Percentiles rank a stretch among this genome's conserved stretches.
Evolutionary conservation across 2,113 vertebrate genomes (phyloP).

Genomic region (Salvator merianae): DNA sequence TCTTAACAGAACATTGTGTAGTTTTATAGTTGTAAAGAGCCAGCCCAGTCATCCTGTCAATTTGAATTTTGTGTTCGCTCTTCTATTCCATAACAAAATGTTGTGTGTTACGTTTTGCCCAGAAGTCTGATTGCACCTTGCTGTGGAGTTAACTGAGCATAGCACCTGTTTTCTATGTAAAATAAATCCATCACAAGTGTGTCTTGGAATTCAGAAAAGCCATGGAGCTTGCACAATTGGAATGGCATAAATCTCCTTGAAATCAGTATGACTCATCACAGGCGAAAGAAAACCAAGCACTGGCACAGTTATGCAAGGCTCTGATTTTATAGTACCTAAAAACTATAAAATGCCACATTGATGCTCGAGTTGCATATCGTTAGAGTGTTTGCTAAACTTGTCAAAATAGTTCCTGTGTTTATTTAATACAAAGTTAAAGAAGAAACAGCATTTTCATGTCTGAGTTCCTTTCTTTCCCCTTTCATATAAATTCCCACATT

Average conservation of each 20-base stretch:
- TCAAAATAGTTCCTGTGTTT: background rate
- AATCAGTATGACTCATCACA: background rate
- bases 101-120: background rate
- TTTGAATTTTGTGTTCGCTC: background rate
- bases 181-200: background rate
- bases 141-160: fast-evolving
- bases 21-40: background rate
- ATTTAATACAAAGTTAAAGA: background rate
- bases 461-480: background rate
- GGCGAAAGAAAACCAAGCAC: background rate
- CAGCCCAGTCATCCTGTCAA: background rate
- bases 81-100: background rate
- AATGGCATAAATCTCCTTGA: background rate
- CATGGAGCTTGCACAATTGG: background rate
- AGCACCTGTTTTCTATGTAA: background rate
- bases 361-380: background rate
- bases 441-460: background rate
- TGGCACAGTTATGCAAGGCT: background rate
- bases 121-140: background rate
- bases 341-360: background rate
- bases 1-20: background rate
- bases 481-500: background rate
- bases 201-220: background rate
- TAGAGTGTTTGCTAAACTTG: background rate
- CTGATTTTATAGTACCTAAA: background rate